Percentiles rank a stretch among this genome's conserved stretches.
These are phyloP conservation scores for Pterocles gutturalis DNA, from an alignment of 2,113 vertebrate species.

Conservation along the genomic window DNA sequence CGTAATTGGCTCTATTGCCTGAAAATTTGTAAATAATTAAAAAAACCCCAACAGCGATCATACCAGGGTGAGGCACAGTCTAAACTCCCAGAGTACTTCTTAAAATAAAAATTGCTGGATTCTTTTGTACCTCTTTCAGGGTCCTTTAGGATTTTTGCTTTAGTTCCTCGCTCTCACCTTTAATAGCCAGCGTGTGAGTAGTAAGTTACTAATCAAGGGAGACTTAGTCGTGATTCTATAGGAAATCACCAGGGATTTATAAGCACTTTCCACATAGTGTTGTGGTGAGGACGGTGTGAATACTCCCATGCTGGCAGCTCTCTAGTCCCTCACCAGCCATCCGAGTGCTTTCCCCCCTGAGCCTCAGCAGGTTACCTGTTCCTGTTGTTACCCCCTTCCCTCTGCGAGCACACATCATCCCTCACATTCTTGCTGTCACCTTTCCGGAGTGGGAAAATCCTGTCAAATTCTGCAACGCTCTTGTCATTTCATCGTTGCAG, in stretches of 20 bases:
- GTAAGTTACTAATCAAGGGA: background rate
- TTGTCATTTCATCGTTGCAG: background rate
- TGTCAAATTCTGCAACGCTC: background rate
- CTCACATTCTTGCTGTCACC: accelerated
- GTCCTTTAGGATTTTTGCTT: background rate
- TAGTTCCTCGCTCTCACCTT: background rate
- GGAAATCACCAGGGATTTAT: background rate
- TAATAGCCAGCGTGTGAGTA: background rate
- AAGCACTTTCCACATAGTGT: background rate
- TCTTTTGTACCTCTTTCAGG: background rate
- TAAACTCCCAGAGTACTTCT: accelerated
- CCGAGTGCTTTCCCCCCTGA: background rate
- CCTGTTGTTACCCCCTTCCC: background rate
- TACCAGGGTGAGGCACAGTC: background rate
- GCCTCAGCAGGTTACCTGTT: background rate
- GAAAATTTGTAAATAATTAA: background rate
- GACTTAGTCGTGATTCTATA: background rate
- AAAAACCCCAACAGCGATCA: background rate
- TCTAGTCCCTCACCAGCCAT: background rate
- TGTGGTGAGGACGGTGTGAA: background rate
- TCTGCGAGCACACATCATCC: background rate
- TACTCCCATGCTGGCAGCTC: background rate
- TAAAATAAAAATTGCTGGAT: background rate
- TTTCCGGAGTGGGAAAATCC: background rate
- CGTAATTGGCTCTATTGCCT: background rate